Evolutionary conservation across 2,888 invertebrate genomes (phyloP).

Genomic region (Eupeodes latifasciatus): DNA sequence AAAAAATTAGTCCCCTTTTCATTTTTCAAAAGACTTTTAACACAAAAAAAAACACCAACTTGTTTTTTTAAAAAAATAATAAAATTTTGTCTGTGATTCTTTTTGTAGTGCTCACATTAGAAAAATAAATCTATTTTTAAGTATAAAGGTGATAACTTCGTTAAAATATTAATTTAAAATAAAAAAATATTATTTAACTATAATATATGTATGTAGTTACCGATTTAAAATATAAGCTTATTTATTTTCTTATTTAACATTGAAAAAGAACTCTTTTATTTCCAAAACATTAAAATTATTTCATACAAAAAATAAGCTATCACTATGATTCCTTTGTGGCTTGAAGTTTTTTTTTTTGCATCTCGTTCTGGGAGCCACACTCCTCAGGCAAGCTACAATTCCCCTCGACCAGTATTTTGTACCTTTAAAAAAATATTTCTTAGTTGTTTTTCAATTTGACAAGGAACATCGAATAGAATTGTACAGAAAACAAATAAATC

Average conservation of each 20-base stretch:
- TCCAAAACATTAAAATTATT: neutral
- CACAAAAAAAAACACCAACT: neutral
- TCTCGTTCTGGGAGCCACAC: too few species aligned
- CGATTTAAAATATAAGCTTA: neutral
- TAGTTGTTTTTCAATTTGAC: too few species aligned
- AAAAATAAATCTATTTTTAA: neutral
- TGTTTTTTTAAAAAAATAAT: neutral
- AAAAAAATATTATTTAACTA: slow-evolving; percentile 15
- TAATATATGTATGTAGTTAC: neutral
- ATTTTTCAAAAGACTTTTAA: slow-evolving; percentile 38
- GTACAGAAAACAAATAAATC: too few species aligned
- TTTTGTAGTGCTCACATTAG: neutral
- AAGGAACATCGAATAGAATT: too few species aligned
- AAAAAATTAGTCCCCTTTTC: neutral
- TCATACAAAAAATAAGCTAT: too few species aligned
- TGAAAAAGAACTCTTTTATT: neutral
- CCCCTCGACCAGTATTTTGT: too few species aligned
- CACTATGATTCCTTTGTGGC: too few species aligned
- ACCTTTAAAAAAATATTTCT: too few species aligned
- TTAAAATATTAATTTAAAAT: neutral
- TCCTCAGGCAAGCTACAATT: too few species aligned
- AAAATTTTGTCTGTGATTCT: slow-evolving; percentile 28
- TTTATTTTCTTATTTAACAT: neutral
- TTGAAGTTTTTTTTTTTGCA: too few species aligned
- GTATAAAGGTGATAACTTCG: slow-evolving; percentile 1